Base-by-base conservation (phyloP, 2,113 vertebrate genomes). In the Pyxicephalus adspersus region DNA sequence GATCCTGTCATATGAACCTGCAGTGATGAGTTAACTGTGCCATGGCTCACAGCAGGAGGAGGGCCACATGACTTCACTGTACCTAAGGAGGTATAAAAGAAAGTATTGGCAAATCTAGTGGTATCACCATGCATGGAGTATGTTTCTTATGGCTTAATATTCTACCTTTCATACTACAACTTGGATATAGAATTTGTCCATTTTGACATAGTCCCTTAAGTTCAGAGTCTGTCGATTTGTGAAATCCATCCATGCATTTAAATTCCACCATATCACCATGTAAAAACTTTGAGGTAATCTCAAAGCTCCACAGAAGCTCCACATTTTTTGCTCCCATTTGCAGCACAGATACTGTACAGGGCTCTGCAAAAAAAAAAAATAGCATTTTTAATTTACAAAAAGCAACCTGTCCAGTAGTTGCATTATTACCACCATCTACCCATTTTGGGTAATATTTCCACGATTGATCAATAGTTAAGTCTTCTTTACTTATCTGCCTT, bases 181-280 rank as follows among this genome's bases (percentile, higher is more conserved):
- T 31, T 0, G 93, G 93, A 4, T 94, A 94, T 25, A 63, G 83
- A 76, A 94, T 54, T 28, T 84, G 83, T 76, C 92, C 90, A 0
- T n/a, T 70, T 9, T 79, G 58, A 71, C 93, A 94, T 23, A 83
- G 85, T 31, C 85, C 90, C 19, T 90, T 89, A 5, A 92, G 83
- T 23, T 83, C 84, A 3, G 89, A 88, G 0, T 19, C 18, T 4
- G 85, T 83, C 5, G 90, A 23, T 28, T 92, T 81, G 25, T 0
- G 66, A 72, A 89, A 89, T 5, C 91, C 93, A 17, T 84, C 82
- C 61, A 91, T 89, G 76, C 92, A 94, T 61, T 85, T 82, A 80
- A 94, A 94, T 58, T 94, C 92, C n/a, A 93, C 64, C 5, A 90
- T 83, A 54, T 93, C 92, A 7, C 92, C 93, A 3, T 94, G 92